Percentiles rank a stretch among this genome's conserved stretches.
Evolutionary conservation across 1,140 invertebrate genomes (phyloP).

Genomic region (Sitophilus oryzae): DNA sequence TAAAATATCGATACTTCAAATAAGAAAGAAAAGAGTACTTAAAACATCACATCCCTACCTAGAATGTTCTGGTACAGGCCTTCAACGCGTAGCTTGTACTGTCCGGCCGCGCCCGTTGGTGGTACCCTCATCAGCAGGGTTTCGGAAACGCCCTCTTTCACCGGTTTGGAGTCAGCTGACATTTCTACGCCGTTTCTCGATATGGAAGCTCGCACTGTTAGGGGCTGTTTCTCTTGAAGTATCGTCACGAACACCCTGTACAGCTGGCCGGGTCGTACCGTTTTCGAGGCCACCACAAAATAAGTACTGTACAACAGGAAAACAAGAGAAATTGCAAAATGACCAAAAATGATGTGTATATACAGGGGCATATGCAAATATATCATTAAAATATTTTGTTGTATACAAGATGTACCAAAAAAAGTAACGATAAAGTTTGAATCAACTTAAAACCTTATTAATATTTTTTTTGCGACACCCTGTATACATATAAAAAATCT

Average conservation of each 20-base stretch:
- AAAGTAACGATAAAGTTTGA: no score
- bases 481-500: no score
- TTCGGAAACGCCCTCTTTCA: slow-evolving; percentile 75
- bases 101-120: slow-evolving; percentile 69
- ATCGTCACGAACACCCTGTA: slow-evolving; percentile 78
- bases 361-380: not conserved
- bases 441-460: no score
- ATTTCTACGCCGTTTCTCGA: slow-evolving; percentile 83
- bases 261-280: slow-evolving; percentile 80
- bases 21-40: no score
- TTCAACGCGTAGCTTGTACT: slow-evolving; percentile 83
- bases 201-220: slow-evolving; percentile 76
- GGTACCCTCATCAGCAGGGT: slow-evolving; percentile 77
- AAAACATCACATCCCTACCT: no score
- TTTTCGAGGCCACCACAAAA: slow-evolving; percentile 78
- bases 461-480: no score
- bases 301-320: no score
- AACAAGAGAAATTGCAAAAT: no score
- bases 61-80: slow-evolving; percentile 78
- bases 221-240: slow-evolving; percentile 61
- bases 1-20: no score
- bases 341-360: slow-evolving; percentile 23
- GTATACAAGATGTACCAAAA: no score
- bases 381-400: no score
- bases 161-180: slow-evolving; percentile 64